Base-by-base conservation (phyloP, 2,888 invertebrate genomes). In the Apoda limacodes region DNA sequence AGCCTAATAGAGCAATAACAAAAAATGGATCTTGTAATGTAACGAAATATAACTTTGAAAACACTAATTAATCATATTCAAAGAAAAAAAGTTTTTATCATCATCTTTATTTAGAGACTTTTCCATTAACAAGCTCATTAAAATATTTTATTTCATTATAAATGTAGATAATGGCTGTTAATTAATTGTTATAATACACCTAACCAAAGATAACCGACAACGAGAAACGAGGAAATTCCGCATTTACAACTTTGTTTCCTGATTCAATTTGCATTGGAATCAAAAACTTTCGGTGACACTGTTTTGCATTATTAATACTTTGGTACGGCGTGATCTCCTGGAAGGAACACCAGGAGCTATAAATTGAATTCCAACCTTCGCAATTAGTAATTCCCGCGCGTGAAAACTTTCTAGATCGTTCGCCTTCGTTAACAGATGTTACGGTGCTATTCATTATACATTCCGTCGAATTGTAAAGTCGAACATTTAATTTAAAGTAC, bases 341-440 rank as follows among this genome's bases (percentile, higher is more conserved):
- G 61, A 71, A 75, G 72, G 68, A 71, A 65, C 64, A 75, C 75
- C 74, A 76, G 75, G 69, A 74, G 71, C 74, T 63, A 78, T 76
- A 78, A 80, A 80, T 80, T 78, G 78, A 76, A 80, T 80, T 75
- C 69, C 71, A 74, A 71, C 76, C 75, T 76, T 78, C 74, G 78
- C 78, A 80, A 80, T 80, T 80, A 78, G 78, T 78, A 75, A 78
- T 76, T 78, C 78, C 76, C 75, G 80, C 76, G 80, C 78, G 78
- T 78, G 78, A 78, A 76, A 80, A 78, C 78, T 80, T 80, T 78
- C 62, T 69, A 78, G 80, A 80, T 80, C 80, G 75, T 75, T 76
- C 70, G 80, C 78, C 74, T 78, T 80, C 78, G 80, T 80, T 80
- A 78, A 78, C 80, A 78, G 78, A 78, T 80, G 80, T 80, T 80